Conservation (phyloP, 2,888 invertebrate genomes). For the Clistopyga incitator region DNA sequence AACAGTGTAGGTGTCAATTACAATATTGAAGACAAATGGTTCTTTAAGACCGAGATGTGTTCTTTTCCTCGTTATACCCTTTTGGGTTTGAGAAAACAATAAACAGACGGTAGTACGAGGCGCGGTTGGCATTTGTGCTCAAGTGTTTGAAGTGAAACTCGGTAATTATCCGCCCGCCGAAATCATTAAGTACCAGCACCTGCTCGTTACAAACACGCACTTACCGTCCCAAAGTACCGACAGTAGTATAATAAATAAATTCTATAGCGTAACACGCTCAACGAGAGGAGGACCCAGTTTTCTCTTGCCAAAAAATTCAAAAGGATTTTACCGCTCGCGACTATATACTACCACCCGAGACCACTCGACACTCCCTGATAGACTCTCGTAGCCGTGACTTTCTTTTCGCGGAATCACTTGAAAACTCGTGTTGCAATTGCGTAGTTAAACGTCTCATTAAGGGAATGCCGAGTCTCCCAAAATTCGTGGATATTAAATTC, state of each 20-base stretch:
- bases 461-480: background rate
- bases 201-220: slow-evolving; percentile 55
- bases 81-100: slow-evolving; percentile 20
- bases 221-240: background rate
- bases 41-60: background rate
- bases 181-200: slow-evolving; percentile 55
- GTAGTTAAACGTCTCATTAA: background rate
- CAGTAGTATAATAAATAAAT: slow-evolving; percentile 16
- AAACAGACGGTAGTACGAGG: background rate
- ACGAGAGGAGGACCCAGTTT: slow-evolving; percentile 55
- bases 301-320: slow-evolving; percentile 51
- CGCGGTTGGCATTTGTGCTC: background rate
- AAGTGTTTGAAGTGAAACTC: slow-evolving; percentile 54
- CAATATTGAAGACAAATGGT: background rate
- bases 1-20: background rate
- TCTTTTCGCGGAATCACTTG: slow-evolving; percentile 29
- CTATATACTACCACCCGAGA: background rate
- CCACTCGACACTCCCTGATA: slow-evolving; percentile 20
- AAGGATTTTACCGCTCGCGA: slow-evolving; percentile 46
- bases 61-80: background rate
- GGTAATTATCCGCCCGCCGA: slow-evolving; percentile 59
- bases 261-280: slow-evolving; percentile 25
- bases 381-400: slow-evolving; percentile 13
- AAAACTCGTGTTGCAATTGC: background rate
- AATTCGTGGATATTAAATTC: background rate